phyloP scores from a whole-genome alignment of 1,140 invertebrate species.

The Cheumatopsyche charites region DNA sequence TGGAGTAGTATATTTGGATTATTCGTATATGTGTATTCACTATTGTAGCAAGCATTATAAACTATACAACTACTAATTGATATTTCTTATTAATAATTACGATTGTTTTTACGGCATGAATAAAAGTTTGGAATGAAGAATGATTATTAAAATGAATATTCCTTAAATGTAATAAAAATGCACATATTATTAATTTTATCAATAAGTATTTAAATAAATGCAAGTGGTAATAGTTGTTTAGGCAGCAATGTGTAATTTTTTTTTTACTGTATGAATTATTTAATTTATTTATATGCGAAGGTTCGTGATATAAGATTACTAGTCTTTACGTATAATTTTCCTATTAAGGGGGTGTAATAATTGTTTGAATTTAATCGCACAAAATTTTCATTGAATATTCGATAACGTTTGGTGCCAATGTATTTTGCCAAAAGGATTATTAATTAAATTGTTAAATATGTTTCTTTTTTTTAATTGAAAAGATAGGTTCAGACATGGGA shows the following conservation, averaged over 20 bases:
- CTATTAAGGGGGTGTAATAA: neutral
- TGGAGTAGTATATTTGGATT: too few relatives aligned
- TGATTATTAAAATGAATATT: neutral
- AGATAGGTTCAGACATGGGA: neutral
- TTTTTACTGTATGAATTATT: neutral
- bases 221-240: slow-evolving; percentile 3
- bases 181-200: slow-evolving; percentile 4
- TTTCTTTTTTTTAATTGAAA: slow-evolving; percentile 5
- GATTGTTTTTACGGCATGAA: too few relatives aligned
- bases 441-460: slow-evolving; percentile 12
- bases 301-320: slow-evolving; percentile 44
- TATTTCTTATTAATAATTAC: too few relatives aligned
- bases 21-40: too few relatives aligned
- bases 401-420: slow-evolving; percentile 35
- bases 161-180: slow-evolving; percentile 14
- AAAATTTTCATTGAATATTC: slow-evolving; percentile 17
- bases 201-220: slow-evolving; percentile 10
- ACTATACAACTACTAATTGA: too few relatives aligned
- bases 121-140: too few relatives aligned
- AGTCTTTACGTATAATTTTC: slow-evolving; percentile 34
- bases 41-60: too few relatives aligned
- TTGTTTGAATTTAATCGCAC: slow-evolving; percentile 23
- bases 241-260: slow-evolving; percentile 4
- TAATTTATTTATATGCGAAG: slow-evolving; percentile 30
- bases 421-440: slow-evolving; percentile 33